Base-by-base conservation (phyloP, 1,140 invertebrate genomes). In the Papilio dardanus region DNA sequence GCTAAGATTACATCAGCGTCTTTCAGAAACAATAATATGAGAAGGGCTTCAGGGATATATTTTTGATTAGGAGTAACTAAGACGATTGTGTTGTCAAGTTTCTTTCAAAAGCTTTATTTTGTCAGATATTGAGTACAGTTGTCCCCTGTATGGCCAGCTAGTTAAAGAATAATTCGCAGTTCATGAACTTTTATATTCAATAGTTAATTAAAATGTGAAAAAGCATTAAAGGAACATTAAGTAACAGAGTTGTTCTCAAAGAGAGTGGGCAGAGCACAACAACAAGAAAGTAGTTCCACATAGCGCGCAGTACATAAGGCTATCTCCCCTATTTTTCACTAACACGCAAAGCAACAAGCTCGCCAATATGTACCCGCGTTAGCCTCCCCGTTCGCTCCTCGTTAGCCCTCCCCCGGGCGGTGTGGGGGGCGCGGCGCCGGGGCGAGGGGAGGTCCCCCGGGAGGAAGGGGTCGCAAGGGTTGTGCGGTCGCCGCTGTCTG, bases 361-460 rank as follows among this genome's bases (percentile, higher is more conserved):
- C 69, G 19, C 69, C 74, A 76, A 74, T 73, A 78, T 81, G 75
- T 79, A 79, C 74, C 74, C 79, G 75, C 79, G 77, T 78, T 82
- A 84, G 77, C 79, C 79, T 75, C 40, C 37, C 46, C 74, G 76
- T 83, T 84, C 79, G 76, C 82, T 80, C 79, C 73, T 84, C 79
- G 79, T 80, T 82, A 80, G 77, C 46, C 69, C 75, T 76, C 75
- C 76, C n/a, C 76, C 79, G 76, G 76, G 76, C 73, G 80, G n/a
- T n/a, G 75, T 74, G 71, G 58, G 24, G 16, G 71, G 67, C 65
- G 30, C 35, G 33, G 62, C 14, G 65, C 73, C 10, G 50, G 50
- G 46, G 24, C 37, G 54, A 30, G 69, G 35, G 66, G 40, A 50
- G 40, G 35, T 50, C 67, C 62, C 67, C 24, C 21, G 67, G 74